Base-by-base conservation (phyloP, 2,888 invertebrate genomes). In the Cantharis rustica region DNA sequence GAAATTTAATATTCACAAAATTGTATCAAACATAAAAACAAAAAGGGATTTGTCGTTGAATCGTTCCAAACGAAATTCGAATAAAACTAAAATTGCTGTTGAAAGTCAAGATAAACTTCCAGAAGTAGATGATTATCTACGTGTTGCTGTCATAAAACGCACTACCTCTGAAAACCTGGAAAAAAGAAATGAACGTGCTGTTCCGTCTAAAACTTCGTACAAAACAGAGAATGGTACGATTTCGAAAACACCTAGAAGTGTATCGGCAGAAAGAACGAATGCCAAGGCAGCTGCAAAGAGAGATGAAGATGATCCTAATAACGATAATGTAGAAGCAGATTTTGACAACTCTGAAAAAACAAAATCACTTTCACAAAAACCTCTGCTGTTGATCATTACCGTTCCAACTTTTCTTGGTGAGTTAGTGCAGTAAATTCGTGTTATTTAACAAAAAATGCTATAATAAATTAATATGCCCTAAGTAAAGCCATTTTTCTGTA, bases 401-500 rank as follows among this genome's bases (percentile, higher is more conserved):
- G 27, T 80, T 62, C 79, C 80, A 16, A 78, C 78, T 63, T 75
- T 78, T 74, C 20, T 79, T 63, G 79, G 80, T 78, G 72, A 69
- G 77, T 47, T 16, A 70, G 47, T 47, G 47, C n/a, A n/a, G 9
- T 47, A 47, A 47, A 47, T 4, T 31, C 31, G 47, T 47, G 47
- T n/a, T 47, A 7, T 47, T n/a, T 7, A n/a, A n/a, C n/a, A n/a
- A 47, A 47, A 47, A 47, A 47, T 47, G 1, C n/a, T n/a, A 9
- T n/a, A 47, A 47, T 47, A 47, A 47, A 47, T 47, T n/a, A 47
- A 47, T 47, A n/a, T 47, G 13, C n/a, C 47, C 10, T n/a, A 47
- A n/a, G 47, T 5, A 4, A 47, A 47, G 4, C 1, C 0, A 47
- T n/a, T n/a, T 31, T 47, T 13, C 47, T 47, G 11, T 47, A 47